phyloP scores from a whole-genome alignment of 2,888 invertebrate genomes.

The Temnothorax unifasciatus region DNA sequence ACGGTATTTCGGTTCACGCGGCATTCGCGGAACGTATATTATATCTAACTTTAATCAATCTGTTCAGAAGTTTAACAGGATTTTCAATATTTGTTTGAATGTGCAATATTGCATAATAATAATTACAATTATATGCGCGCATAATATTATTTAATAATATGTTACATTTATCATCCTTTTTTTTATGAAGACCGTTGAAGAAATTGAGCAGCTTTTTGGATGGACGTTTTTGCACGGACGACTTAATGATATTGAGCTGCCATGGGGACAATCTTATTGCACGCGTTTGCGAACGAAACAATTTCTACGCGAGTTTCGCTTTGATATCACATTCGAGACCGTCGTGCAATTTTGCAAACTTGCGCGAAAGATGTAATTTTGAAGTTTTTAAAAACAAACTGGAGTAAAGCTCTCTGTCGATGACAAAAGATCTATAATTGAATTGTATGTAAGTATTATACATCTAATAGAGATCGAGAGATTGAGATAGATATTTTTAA shows the following conservation, averaged over 20 bases:
- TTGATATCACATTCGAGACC: not conserved
- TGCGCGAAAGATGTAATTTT: not conserved
- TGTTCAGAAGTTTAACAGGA: not conserved
- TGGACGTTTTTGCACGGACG: not conserved
- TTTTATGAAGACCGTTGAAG: not conserved
- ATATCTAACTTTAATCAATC: not conserved
- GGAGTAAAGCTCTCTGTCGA: not conserved
- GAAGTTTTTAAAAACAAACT: not conserved
- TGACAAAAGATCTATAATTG: not conserved
- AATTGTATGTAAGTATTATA: not conserved
- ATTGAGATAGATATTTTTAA: not conserved
- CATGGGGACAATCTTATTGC: not conserved
- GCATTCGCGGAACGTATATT: not conserved
- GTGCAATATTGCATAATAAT: not conserved
- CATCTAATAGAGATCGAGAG: not conserved
- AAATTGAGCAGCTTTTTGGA: constrained; percentile 4
- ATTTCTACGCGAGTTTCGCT: constrained; percentile 2
- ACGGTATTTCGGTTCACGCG: too few species aligned
- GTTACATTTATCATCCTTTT: not conserved
- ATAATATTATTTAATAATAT: not conserved
- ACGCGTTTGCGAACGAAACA: not conserved
- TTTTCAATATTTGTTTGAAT: not conserved
- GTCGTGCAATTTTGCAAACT: not conserved
- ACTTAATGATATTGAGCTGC: not conserved
- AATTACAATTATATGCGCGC: not conserved